Conservation (phyloP, 2,797 vertebrate genomes). For the Sebastiscus tertius region DNA sequence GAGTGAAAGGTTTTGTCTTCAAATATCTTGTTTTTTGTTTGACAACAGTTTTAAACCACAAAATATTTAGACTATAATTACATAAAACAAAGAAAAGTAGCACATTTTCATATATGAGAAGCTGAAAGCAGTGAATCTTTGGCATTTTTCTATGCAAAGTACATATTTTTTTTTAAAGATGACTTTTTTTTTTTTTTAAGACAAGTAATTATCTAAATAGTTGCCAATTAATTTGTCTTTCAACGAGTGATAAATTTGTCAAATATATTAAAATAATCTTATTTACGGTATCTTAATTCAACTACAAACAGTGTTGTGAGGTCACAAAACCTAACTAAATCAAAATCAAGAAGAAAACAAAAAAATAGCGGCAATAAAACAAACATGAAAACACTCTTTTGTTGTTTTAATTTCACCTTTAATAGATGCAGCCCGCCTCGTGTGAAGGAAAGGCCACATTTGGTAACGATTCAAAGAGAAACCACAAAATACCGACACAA, state of each 20-base stretch:
- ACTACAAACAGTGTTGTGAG: background rate
- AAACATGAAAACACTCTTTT: background rate
- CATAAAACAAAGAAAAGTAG: background rate
- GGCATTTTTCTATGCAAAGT: background rate
- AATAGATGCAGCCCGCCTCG: slow-evolving; percentile 83
- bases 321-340: background rate
- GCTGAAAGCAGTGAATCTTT: background rate
- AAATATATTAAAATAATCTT: background rate
- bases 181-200: too few species aligned
- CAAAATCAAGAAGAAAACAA: background rate
- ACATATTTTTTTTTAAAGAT: background rate
- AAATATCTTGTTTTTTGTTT: background rate
- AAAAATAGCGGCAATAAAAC: background rate
- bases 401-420: slow-evolving; percentile 83
- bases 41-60: background rate
- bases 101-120: background rate
- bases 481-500: slow-evolving; percentile 81
- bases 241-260: background rate
- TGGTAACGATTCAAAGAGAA: slow-evolving; percentile 81
- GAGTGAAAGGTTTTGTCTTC: background rate
- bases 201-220: background rate
- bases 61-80: background rate
- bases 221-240: background rate
- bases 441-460: slow-evolving; percentile 76
- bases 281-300: background rate